Evolutionary conservation across 2,797 vertebrate species (phyloP).

Genomic region (Rhynchonycteris naso): DNA sequence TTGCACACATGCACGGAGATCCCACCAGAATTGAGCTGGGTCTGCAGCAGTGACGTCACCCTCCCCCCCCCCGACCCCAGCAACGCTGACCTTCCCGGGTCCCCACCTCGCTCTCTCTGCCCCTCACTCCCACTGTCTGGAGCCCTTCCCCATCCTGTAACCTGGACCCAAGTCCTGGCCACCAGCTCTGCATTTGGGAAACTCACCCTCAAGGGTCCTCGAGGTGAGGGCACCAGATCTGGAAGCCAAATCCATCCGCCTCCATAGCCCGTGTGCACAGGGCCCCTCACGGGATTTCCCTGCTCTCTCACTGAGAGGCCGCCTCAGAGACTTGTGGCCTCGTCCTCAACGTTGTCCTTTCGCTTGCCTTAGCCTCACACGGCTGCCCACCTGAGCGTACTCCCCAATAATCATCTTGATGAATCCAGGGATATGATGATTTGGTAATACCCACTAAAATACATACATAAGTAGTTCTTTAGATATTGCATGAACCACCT

Average conservation of each 20-base stretch:
- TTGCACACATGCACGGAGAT: background rate
- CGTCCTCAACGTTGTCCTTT: background rate
- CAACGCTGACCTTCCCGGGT: background rate
- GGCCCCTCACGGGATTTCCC: background rate
- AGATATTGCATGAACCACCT: no score
- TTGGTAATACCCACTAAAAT: background rate
- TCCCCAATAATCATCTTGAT: background rate
- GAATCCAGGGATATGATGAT: background rate
- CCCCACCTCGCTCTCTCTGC: background rate
- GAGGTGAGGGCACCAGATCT: accelerated
- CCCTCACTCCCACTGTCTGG: background rate
- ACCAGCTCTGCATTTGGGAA: background rate
- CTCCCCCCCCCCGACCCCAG: no score
- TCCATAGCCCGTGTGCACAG: background rate
- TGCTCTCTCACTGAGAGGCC: background rate
- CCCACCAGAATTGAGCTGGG: background rate
- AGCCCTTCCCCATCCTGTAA: background rate
- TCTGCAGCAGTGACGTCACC: no score
- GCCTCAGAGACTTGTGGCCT: background rate
- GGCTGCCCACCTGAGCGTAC: background rate
- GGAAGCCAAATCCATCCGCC: accelerated
- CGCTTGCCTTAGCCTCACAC: background rate
- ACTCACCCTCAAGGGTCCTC: no score
- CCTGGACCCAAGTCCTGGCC: background rate
- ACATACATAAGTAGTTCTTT: background rate